Base-by-base conservation (phyloP, 2,797 vertebrate genomes). In the Rhinella marina region DNA sequence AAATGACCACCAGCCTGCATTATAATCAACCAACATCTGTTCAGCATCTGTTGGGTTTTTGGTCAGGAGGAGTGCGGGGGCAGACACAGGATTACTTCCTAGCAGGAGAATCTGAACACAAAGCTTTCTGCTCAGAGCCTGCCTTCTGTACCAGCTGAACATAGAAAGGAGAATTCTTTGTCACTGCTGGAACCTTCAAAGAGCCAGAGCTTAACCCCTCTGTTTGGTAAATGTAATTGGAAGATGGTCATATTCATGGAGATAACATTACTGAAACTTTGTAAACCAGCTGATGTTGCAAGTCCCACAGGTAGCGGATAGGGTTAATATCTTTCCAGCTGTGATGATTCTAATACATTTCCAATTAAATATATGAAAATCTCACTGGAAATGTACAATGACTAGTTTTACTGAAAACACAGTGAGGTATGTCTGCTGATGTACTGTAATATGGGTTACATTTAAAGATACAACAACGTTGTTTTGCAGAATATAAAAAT, bases 21-120 rank as follows among this genome's bases (percentile, higher is more conserved):
- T 41, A 75, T 75, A 83, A 87, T 89, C 81, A 89, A 23, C 54
- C 73, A 73, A 87, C 88, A 87, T 89, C 73, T 89, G 88, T 84
- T 81, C 52, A 64, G 87, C 88, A 89, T 89, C 85, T 89, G 88
- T 86, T 82, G 64, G 76, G 52, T 41, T 72, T 76, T 72, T 89
- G 84, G 84, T 80, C 84, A 83, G 88, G 50, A 56, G 83, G 61
- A 66, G 80, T 78, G 80, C 17, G 88, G 88, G 88, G 88, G 88
- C 88, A 83, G 88, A 83, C 84, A 61, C 23, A 80, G 81, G 80
- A 87, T 89, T 89, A 89, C 72, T 68, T 86, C 80, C 76, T 78
- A 84, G 85, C 80, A 79, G 88, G 88, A 80, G 85, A 66, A 87
- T 73, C 25, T 82, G 54, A 82, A 61, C 62, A 86, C 85, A 86